These are phyloP conservation scores for Polietes domitor DNA, from an alignment of 2,888 invertebrate species.

Conservation along the genomic window DNA sequence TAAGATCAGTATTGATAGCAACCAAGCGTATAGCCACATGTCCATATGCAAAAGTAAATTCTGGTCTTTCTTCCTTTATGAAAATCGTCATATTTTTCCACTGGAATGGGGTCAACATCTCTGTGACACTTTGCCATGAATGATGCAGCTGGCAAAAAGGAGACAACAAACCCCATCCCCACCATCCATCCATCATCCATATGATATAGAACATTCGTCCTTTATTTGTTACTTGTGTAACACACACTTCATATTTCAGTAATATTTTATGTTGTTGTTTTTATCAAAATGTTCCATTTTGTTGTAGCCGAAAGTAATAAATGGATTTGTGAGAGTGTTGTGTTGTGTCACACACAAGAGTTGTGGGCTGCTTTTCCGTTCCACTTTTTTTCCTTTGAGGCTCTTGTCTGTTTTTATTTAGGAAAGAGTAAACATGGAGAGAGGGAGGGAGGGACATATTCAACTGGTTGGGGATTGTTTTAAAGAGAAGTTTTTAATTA, in stretches of 20 bases:
- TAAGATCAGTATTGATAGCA: no score
- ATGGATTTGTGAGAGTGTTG: slow-evolving; percentile 18
- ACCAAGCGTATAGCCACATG: not conserved
- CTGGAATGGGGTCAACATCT: slow-evolving; percentile 57
- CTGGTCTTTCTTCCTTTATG: not conserved
- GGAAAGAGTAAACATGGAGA: not conserved
- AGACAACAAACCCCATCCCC: not conserved
- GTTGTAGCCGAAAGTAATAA: slow-evolving; percentile 10
- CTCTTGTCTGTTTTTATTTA: not conserved
- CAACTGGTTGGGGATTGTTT: not conserved
- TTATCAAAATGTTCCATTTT: not conserved
- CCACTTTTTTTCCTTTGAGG: not conserved
- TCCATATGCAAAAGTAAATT: not conserved
- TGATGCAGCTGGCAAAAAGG: slow-evolving; percentile 42
- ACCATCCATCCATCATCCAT: not conserved
- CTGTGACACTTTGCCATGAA: slow-evolving; percentile 60
- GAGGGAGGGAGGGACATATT: not conserved
- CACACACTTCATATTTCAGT: slow-evolving; percentile 13
- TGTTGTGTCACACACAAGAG: no score
- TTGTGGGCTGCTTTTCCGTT: not conserved
- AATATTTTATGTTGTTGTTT: slow-evolving; percentile 15
- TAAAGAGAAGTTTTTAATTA: not conserved
- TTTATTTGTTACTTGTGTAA: not conserved
- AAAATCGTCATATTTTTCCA: slow-evolving; percentile 5
- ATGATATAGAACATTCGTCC: not conserved